These are phyloP conservation scores for Diabrotica balteata DNA, from an alignment of 2,888 invertebrate genomes.

Conservation along the genomic window DNA sequence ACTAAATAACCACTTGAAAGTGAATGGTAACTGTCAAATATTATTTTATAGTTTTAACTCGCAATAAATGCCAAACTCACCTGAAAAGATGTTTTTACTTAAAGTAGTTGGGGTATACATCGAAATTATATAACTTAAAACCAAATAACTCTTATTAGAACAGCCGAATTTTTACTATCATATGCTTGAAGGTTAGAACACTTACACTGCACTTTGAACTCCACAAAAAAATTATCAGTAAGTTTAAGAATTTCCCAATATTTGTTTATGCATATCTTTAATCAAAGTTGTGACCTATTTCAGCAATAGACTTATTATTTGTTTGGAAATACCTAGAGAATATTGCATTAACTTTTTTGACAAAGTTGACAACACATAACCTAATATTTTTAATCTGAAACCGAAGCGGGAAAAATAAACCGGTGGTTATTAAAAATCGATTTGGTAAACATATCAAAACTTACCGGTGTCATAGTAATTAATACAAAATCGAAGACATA, in stretches of 20 bases:
- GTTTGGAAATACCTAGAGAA: conserved; percentile 8
- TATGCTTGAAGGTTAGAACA: conserved; percentile 46
- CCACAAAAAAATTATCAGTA: conserved; percentile 36
- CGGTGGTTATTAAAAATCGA: background rate
- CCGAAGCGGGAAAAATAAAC: conserved; percentile 6
- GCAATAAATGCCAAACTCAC: conserved; percentile 18
- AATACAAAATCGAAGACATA: no score
- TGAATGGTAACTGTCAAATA: conserved; percentile 1
- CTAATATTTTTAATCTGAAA: conserved; percentile 9
- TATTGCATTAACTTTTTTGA: conserved; percentile 5
- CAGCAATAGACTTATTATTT: conserved; percentile 28
- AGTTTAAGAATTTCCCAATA: conserved; percentile 27
- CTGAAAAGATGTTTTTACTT: conserved; percentile 51
- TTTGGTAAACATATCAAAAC: background rate
- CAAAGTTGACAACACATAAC: conserved; percentile 27
- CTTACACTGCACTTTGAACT: conserved; percentile 47
- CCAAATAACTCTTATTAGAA: conserved; percentile 36
- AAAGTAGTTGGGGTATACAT: conserved; percentile 53
- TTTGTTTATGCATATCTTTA: conserved; percentile 35
- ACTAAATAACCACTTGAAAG: no score
- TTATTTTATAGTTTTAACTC: conserved; percentile 4
- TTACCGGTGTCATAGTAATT: no score
- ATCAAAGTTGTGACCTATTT: conserved; percentile 34
- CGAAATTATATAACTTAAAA: conserved; percentile 41
- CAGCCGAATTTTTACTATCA: conserved; percentile 25